These are phyloP conservation scores for Cyphomyrmex costatus DNA, from an alignment of 1,140 invertebrate genomes.

Conservation along the genomic window DNA sequence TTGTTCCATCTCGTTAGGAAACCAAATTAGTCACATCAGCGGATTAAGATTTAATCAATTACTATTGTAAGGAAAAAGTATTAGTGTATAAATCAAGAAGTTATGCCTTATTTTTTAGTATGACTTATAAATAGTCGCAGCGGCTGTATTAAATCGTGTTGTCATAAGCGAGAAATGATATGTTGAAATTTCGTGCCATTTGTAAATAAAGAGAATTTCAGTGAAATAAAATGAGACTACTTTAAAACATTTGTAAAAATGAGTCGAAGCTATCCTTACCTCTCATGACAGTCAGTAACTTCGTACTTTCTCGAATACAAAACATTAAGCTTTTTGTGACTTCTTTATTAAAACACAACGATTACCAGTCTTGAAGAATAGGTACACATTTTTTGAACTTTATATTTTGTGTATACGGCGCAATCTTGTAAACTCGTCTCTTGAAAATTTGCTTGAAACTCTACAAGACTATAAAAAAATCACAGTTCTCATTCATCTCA, in stretches of 20 bases:
- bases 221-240: too few relatives aligned
- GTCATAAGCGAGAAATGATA: too few relatives aligned
- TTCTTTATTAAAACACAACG: constrained; percentile 79
- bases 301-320: neutral
- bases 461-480: constrained; percentile 79
- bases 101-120: neutral
- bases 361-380: constrained; percentile 82
- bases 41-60: constrained; percentile 27
- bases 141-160: too few relatives aligned
- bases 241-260: too few relatives aligned
- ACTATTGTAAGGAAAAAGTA: neutral
- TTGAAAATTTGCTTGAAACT: constrained; percentile 74
- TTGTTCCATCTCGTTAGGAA: constrained; percentile 67
- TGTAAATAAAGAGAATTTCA: too few relatives aligned
- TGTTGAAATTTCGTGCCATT: too few relatives aligned
- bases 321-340: constrained; percentile 39
- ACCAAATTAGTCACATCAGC: constrained; percentile 15
- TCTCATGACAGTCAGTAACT: too few relatives aligned
- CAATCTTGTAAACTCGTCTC: constrained; percentile 75
- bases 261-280: too few relatives aligned
- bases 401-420: constrained; percentile 71
- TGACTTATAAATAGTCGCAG: too few relatives aligned
- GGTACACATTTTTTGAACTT: constrained; percentile 74
- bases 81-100: neutral
- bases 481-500: constrained; percentile 75